Percentiles rank a stretch among this genome's conserved stretches.
Conservation (phyloP, 2,888 invertebrate genomes). For the Parascotia fuliginaria region DNA sequence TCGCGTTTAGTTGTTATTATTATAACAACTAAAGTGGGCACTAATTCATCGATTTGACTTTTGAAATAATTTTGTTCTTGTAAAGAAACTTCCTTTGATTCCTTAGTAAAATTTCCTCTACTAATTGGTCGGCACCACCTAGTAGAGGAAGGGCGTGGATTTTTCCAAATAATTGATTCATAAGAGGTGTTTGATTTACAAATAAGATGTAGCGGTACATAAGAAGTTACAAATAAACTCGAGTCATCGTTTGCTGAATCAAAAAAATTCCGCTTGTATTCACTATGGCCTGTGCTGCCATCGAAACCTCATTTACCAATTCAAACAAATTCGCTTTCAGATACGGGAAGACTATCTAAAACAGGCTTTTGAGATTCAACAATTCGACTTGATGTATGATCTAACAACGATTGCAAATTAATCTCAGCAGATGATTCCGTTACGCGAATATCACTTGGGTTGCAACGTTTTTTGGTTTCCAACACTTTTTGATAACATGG, state of each 20-base stretch:
- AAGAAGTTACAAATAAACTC: background rate
- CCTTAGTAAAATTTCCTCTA: constrained; percentile 13
- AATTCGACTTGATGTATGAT: constrained; percentile 9
- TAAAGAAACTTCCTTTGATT: constrained; percentile 5
- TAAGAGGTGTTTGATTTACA: constrained; percentile 1
- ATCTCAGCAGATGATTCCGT: constrained; percentile 8
- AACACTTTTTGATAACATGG: constrained; percentile 7
- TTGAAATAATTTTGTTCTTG: constrained; percentile 7
- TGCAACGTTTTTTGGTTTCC: constrained; percentile 14
- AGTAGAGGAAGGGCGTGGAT: constrained; percentile 16
- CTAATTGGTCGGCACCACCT: constrained; percentile 13
- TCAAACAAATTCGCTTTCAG: constrained; percentile 3
- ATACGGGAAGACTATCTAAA: constrained; percentile 4
- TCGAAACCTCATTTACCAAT: constrained; percentile 23
- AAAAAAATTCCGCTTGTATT: constrained; percentile 14
- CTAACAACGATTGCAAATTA: constrained; percentile 15
- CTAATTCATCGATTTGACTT: constrained; percentile 8
- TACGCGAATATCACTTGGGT: constrained; percentile 1
- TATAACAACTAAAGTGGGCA: background rate
- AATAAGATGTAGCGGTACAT: constrained; percentile 11
- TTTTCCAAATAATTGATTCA: constrained; percentile 5
- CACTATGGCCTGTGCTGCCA: constrained; percentile 22
- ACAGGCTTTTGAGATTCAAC: constrained; percentile 9
- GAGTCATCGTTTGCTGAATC: background rate
- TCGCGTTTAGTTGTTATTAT: too few relatives aligned